Base-by-base conservation (phyloP, 2,113 vertebrate genomes). In the Melanerpes formicivorus region DNA sequence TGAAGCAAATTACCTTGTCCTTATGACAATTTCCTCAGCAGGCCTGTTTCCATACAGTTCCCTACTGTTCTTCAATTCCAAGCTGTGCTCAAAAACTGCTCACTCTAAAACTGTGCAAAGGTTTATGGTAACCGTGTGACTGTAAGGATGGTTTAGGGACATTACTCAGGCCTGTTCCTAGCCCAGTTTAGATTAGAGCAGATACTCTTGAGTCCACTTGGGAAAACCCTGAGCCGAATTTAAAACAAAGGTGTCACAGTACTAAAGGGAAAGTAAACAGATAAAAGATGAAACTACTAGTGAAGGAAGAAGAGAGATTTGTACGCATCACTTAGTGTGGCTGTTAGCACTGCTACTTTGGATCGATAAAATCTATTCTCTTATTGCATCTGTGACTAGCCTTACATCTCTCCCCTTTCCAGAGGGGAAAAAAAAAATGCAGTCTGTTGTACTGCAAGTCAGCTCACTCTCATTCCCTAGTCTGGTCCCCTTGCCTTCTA, bases 341-440 rank as follows among this genome's bases (percentile, higher is more conserved):
- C 66, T 93, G 77, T 92, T 95, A 94, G 54, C 44, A 88, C 52
- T 30, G 67, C 73, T 60, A 80, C 56, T 80, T 93, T 64, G 86
- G 80, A 93, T 96, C 94, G 92, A 95, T 96, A 95, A 96, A 94
- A 95, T 93, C 93, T 93, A 96, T 96, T 90, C 37, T 90, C 66
- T 92, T 89, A 86, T 78, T 96, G 62, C 84, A 56, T 90, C 77
- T 92, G 70, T 75, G 70, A 44, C 48, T 71, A 84, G 32, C 27
- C 48, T 90, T 93, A 88, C 54, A 84, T 86, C 90, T 86, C 88
- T 92, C 93, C 58, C 62, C 58, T 92, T 93, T 84, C 88, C 87
- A 88, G 73, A 87, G 65, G 66, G 70, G 6, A 73, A 82, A 79
- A 83, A 84, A 76, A 55, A 14, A 9, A 17, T 2, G 1, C 37